Evolutionary conservation across 2,113 vertebrate species (phyloP).

Genomic region (Engystomops pustulosus): DNA sequence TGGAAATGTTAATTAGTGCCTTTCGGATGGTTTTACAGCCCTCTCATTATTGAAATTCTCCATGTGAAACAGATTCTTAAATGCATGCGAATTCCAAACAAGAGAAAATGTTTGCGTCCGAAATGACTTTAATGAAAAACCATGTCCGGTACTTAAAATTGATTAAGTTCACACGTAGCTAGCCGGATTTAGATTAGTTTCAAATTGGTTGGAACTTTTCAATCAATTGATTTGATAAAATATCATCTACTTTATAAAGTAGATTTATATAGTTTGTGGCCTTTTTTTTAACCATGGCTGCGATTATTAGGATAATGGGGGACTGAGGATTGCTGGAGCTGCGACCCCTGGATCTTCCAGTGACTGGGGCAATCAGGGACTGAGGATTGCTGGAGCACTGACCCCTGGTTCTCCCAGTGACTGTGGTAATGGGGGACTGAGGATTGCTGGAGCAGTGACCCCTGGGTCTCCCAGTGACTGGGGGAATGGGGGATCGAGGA

Average conservation of each 20-base stretch:
- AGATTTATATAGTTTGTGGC: background rate
- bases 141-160: slow-evolving; percentile 11
- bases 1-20: slow-evolving; percentile 40
- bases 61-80: slow-evolving; percentile 40
- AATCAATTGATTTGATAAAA: slow-evolving; percentile 30
- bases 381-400: too few species aligned
- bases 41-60: slow-evolving; percentile 40
- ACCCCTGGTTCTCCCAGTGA: too few species aligned
- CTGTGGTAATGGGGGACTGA: too few species aligned
- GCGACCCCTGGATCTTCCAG: too few species aligned
- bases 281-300: too few species aligned
- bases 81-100: slow-evolving; percentile 34
- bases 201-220: background rate
- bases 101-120: slow-evolving; percentile 35
- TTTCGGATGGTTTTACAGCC: slow-evolving; percentile 21
- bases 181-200: background rate
- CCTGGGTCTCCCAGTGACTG: too few species aligned
- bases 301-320: too few species aligned
- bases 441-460: too few species aligned
- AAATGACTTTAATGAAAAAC: slow-evolving; percentile 40
- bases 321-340: too few species aligned
- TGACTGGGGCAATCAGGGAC: too few species aligned
- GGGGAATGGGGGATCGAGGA: too few species aligned
- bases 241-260: background rate
- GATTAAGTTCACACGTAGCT: slow-evolving; percentile 27